These are phyloP conservation scores for Nerophis ophidion DNA, from an alignment of 2,113 vertebrate species.

Conservation along the genomic window DNA sequence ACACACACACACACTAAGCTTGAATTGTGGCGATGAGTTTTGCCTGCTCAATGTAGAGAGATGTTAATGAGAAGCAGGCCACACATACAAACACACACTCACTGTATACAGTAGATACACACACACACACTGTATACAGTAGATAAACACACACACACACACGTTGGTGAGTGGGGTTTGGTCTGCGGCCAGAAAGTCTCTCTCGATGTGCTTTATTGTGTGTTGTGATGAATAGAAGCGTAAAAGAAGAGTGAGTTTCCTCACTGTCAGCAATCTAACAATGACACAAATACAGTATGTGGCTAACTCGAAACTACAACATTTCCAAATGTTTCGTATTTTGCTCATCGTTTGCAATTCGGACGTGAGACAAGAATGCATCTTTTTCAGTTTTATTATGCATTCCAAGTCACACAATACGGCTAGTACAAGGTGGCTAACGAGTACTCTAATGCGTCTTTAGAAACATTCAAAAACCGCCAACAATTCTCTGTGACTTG, in stretches of 20 bases:
- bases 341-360: no score
- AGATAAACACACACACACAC: no score
- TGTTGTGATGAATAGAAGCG: constrained; percentile 8
- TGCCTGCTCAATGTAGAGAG: constrained; percentile 26
- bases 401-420: no score
- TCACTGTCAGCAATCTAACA: neutral
- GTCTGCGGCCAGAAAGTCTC: constrained; percentile 4
- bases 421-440: no score
- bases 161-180: constrained; percentile 11
- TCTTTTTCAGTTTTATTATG: no score
- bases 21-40: constrained; percentile 35
- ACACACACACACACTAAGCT: constrained; percentile 15
- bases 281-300: no score
- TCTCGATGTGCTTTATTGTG: constrained; percentile 11
- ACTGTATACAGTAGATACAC: no score
- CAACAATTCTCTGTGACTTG: no score
- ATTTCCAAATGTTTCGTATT: neutral
- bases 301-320: neutral
- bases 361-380: no score
- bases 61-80: constrained; percentile 36
- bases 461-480: no score
- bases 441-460: no score
- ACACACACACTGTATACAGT: no score
- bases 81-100: neutral
- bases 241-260: neutral